Percentiles rank a stretch among this genome's conserved stretches.
Evolutionary conservation across 2,797 vertebrate genomes (phyloP).

Genomic region (Sylvilagus floridanus): DNA sequence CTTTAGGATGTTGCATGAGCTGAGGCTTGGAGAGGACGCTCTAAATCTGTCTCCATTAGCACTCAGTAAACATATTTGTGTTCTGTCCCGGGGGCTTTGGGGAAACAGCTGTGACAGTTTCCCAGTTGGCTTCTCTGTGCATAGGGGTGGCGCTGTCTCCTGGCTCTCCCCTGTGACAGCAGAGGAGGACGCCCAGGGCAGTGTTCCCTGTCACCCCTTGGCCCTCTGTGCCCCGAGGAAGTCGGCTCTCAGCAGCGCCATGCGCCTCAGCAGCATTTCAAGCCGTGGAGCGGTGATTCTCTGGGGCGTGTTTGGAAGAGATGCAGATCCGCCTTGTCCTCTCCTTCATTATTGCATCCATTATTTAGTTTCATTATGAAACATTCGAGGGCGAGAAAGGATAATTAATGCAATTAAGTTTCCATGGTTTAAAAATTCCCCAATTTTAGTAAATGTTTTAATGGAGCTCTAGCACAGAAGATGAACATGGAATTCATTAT

Average conservation of each 20-base stretch:
- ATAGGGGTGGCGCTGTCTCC: not conserved
- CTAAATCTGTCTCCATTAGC: not conserved
- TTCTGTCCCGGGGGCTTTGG: not conserved
- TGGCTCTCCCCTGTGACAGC: not conserved
- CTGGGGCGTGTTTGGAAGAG: constrained; percentile 65
- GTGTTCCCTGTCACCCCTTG: constrained; percentile 35
- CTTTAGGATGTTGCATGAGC: not conserved
- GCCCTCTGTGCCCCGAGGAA: not conserved
- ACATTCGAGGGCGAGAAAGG: constrained; percentile 72
- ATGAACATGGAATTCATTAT: constrained; percentile 65
- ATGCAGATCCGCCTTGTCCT: constrained; percentile 59
- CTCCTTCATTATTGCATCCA: constrained; percentile 66
- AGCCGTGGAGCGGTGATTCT: constrained; percentile 43
- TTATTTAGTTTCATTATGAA: constrained; percentile 79
- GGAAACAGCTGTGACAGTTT: not conserved
- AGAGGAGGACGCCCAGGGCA: not conserved
- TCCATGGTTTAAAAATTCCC: constrained; percentile 74
- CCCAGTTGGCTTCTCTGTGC: not conserved
- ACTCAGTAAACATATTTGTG: not conserved
- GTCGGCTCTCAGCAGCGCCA: not conserved
- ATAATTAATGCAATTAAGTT: constrained; percentile 80
- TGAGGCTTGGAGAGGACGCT: constrained; percentile 10
- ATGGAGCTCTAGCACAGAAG: constrained; percentile 52
- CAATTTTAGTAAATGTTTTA: constrained; percentile 77
- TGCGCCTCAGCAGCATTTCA: not conserved